These are phyloP conservation scores for Panthera tigris DNA, from an alignment of 2,113 vertebrate species.

Conservation along the genomic window DNA sequence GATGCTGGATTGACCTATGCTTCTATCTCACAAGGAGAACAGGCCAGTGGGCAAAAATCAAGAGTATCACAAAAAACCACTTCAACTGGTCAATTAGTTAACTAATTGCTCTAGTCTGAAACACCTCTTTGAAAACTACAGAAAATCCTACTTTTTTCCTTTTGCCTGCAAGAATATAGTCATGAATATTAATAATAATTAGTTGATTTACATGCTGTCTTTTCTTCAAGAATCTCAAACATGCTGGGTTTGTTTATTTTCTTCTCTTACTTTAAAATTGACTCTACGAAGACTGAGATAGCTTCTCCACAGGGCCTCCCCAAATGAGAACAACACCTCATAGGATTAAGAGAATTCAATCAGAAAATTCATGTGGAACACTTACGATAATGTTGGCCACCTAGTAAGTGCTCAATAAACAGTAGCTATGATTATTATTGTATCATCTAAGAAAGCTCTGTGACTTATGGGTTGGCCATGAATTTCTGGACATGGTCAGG, in stretches of 20 bases:
- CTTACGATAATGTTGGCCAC: not conserved
- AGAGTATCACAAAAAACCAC: constrained; percentile 19
- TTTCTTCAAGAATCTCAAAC: constrained; percentile 58
- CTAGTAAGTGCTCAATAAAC: not conserved
- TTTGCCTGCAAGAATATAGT: constrained; percentile 49
- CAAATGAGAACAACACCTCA: constrained; percentile 56
- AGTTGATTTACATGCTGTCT: constrained; percentile 68
- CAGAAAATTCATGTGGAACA: constrained; percentile 37
- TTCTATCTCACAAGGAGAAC: not conserved
- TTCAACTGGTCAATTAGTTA: constrained; percentile 43
- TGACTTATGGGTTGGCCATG: not conserved
- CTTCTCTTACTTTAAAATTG: constrained; percentile 62
- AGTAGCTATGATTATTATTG: not conserved
- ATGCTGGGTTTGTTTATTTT: constrained; percentile 71
- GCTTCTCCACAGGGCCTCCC: constrained; percentile 40
- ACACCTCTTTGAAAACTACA: constrained; percentile 19
- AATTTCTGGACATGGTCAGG: not conserved
- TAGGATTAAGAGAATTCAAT: constrained; percentile 51
- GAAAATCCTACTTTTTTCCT: constrained; percentile 15
- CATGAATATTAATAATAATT: constrained; percentile 59
- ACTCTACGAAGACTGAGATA: constrained; percentile 46
- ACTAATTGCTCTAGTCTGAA: constrained; percentile 49
- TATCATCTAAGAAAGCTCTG: not conserved
- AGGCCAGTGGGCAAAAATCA: not conserved
- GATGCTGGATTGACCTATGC: not conserved